These are phyloP conservation scores for Leptinotarsa lineolata DNA, from an alignment of 1,140 invertebrate genomes.

Conservation along the genomic window DNA sequence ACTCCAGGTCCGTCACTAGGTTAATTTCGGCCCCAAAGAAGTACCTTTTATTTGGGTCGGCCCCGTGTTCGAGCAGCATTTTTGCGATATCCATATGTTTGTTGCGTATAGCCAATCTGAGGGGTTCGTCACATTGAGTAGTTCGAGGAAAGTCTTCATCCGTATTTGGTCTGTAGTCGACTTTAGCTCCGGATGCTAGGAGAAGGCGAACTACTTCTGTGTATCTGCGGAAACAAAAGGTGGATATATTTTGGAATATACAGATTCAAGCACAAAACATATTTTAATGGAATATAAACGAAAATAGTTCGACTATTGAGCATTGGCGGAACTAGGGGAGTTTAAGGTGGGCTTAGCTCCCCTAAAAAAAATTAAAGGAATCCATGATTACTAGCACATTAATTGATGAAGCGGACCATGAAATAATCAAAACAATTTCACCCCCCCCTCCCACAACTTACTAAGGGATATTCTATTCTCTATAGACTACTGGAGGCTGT, in stretches of 20 bases:
- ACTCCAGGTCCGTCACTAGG: constrained; percentile 80
- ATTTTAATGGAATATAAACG: not conserved
- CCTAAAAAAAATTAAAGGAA: too few species aligned
- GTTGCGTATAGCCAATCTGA: constrained; percentile 82
- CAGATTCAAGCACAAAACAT: not conserved
- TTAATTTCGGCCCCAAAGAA: constrained; percentile 92
- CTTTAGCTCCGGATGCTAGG: constrained; percentile 76
- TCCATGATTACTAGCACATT: too few species aligned
- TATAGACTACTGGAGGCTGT: too few species aligned
- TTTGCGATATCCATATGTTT: constrained; percentile 79
- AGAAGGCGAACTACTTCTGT: constrained; percentile 74
- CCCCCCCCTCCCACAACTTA: too few species aligned
- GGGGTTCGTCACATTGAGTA: constrained; percentile 78
- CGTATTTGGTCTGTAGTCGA: constrained; percentile 75
- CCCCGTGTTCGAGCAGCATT: constrained; percentile 70
- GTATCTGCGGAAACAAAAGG: constrained; percentile 57
- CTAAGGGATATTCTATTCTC: too few species aligned
- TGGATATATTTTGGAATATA: not conserved
- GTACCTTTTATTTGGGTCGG: constrained; percentile 78
- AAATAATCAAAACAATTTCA: too few species aligned
- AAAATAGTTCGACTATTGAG: not conserved
- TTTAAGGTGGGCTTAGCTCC: too few species aligned
- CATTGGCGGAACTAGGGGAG: not conserved
- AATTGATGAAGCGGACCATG: too few species aligned
- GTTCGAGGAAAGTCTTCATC: constrained; percentile 72